These are phyloP conservation scores for Sciurus vulgaris DNA, from an alignment of 2,797 vertebrate genomes.

Conservation along the genomic window DNA sequence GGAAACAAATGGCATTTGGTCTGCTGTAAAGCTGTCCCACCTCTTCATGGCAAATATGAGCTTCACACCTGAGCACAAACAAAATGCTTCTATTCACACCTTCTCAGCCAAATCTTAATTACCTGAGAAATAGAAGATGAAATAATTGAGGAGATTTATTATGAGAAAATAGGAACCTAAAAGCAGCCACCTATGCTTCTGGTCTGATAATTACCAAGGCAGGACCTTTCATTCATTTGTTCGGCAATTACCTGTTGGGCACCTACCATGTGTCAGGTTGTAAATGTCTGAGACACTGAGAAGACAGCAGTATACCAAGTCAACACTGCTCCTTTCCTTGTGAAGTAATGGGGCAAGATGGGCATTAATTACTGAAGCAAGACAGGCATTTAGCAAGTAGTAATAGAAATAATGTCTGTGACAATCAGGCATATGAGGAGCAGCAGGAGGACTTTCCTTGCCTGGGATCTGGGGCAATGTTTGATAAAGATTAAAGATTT, in stretches of 20 bases:
- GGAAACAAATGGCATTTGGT: conserved; percentile 72
- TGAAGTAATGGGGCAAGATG: not conserved
- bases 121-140: conserved; percentile 43
- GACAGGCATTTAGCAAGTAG: not conserved
- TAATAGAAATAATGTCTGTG: not conserved
- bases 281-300: not conserved
- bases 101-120: conserved; percentile 3
- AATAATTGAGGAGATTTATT: not conserved
- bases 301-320: not conserved
- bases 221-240: not conserved
- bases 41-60: conserved; percentile 5
- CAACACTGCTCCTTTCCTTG: not conserved
- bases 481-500: not conserved
- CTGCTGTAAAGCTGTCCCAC: not conserved
- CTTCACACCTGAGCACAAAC: not conserved
- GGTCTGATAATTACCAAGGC: not conserved
- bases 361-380: not conserved
- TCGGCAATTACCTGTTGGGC: not conserved
- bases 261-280: not conserved
- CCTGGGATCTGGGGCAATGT: not conserved
- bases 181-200: not conserved
- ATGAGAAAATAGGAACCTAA: conserved; percentile 32
- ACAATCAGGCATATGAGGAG: not conserved
- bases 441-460: not conserved
- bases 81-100: conserved; percentile 39